Conservation (phyloP, 2,888 invertebrate genomes). For the Hemistola chrysoprasaria region DNA sequence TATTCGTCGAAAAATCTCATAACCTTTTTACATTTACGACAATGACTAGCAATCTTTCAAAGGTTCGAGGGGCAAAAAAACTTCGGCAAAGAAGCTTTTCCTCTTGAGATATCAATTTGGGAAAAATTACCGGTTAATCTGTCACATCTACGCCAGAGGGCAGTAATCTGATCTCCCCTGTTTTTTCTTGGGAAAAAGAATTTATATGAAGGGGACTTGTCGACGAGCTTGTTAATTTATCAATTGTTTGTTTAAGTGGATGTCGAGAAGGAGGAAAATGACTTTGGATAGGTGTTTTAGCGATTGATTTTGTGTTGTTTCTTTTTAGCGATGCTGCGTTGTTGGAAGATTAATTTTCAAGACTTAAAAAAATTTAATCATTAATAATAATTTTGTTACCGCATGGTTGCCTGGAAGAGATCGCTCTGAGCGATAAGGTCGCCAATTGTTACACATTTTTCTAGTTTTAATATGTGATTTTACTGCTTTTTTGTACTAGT, state of each 20-base stretch:
- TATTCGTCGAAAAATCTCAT: slow-evolving; percentile 42
- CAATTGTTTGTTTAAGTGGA: slow-evolving; percentile 62
- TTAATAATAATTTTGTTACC: too few relatives aligned
- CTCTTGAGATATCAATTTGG: slow-evolving; percentile 79
- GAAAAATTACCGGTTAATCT: slow-evolving; percentile 78
- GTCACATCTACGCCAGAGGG: slow-evolving; percentile 74
- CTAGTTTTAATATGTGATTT: too few relatives aligned
- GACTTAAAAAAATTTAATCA: too few relatives aligned
- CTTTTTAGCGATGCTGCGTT: background rate
- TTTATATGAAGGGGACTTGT: slow-evolving; percentile 44
- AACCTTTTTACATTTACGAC: slow-evolving; percentile 42
- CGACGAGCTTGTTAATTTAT: slow-evolving; percentile 72
- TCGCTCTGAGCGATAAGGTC: too few relatives aligned
- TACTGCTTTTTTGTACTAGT: too few relatives aligned
- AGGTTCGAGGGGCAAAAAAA: slow-evolving; percentile 40
- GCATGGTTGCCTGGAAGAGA: too few relatives aligned
- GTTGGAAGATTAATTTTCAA: background rate
- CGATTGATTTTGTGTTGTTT: slow-evolving; percentile 2
- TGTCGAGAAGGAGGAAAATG: slow-evolving; percentile 42
- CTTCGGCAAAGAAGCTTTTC: slow-evolving; percentile 44
- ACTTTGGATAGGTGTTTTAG: slow-evolving; percentile 1
- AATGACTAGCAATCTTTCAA: slow-evolving; percentile 69
- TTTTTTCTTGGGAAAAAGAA: slow-evolving; percentile 52
- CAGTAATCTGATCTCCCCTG: slow-evolving; percentile 65
- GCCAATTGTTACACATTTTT: too few relatives aligned